Percentiles rank a stretch among this genome's conserved stretches.
Conservation (phyloP, 2,888 invertebrate genomes). For the Synanthedon tipuliformis region DNA sequence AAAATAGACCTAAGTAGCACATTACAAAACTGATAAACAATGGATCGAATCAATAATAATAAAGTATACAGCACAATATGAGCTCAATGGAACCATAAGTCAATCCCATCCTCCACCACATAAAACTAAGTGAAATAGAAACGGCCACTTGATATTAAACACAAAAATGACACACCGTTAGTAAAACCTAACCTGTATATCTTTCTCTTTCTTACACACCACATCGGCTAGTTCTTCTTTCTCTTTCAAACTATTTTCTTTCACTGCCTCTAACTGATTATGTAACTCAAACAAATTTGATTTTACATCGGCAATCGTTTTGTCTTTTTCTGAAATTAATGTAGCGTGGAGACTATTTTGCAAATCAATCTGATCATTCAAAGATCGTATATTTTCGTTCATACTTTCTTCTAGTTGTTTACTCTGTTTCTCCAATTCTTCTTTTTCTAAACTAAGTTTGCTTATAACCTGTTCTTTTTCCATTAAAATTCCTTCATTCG, state of each 20-base stretch:
- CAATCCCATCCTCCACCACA: neutral
- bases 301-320: conserved; percentile 19
- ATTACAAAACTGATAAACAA: too few species aligned
- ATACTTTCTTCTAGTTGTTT: conserved; percentile 23
- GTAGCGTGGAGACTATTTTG: conserved; percentile 17
- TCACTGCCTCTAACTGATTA: conserved; percentile 26
- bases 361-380: conserved; percentile 26
- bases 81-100: too few species aligned
- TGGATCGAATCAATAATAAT: too few species aligned
- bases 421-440: conserved; percentile 21
- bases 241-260: conserved; percentile 25
- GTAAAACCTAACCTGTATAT: conserved; percentile 43
- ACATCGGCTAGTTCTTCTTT: conserved; percentile 28
- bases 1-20: too few species aligned
- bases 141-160: conserved; percentile 3
- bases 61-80: too few species aligned
- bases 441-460: conserved; percentile 27
- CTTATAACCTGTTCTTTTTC: conserved; percentile 22
- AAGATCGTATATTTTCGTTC: conserved; percentile 26
- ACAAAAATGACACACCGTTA: conserved; percentile 19
- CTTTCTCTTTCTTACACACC: conserved; percentile 31
- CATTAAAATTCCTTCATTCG: conserved; percentile 17
- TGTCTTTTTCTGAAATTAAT: conserved; percentile 25
- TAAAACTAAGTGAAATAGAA: neutral
- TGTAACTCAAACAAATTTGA: conserved; percentile 23